These are phyloP conservation scores for Notolepis coatsorum DNA, from an alignment of 2,797 vertebrate species.

Conservation along the genomic window DNA sequence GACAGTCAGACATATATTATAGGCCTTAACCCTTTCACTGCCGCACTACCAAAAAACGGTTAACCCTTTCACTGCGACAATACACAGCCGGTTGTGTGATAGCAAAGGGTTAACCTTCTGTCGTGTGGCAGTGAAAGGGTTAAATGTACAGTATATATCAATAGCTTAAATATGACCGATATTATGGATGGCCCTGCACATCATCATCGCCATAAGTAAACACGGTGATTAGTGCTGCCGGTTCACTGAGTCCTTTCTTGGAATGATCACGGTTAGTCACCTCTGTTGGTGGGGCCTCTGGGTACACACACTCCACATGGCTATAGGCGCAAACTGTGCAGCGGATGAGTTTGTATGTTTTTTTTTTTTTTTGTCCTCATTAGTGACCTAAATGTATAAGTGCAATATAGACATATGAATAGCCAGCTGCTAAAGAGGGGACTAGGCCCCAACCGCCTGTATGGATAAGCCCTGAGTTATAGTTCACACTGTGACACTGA, in stretches of 20 bases:
- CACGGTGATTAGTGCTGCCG: background rate
- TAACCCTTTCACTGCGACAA: too few relatives aligned
- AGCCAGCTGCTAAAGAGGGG: background rate
- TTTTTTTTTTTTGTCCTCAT: background rate
- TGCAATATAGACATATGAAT: background rate
- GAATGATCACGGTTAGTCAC: constrained; percentile 8
- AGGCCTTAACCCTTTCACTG: too few relatives aligned
- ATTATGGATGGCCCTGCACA: too few relatives aligned
- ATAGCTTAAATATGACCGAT: background rate
- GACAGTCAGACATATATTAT: too few relatives aligned
- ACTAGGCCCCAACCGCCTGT: constrained; percentile 1
- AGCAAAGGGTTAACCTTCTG: too few relatives aligned
- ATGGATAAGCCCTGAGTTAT: background rate
- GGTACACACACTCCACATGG: background rate
- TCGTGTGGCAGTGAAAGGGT: too few relatives aligned
- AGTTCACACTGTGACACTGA: constrained; percentile 11
- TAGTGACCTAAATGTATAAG: constrained; percentile 3
- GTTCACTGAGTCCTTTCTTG: constrained; percentile 10
- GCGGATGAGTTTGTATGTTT: background rate
- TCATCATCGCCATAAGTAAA: too few relatives aligned
- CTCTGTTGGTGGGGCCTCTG: background rate
- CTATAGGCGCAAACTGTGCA: too few relatives aligned
- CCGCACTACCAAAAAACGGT: too few relatives aligned
- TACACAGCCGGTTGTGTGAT: too few relatives aligned
- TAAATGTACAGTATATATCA: background rate